Percentiles rank a stretch among this genome's conserved stretches.
Evolutionary conservation across 2,113 vertebrate genomes (phyloP).

Genomic region (Carassius auratus): DNA sequence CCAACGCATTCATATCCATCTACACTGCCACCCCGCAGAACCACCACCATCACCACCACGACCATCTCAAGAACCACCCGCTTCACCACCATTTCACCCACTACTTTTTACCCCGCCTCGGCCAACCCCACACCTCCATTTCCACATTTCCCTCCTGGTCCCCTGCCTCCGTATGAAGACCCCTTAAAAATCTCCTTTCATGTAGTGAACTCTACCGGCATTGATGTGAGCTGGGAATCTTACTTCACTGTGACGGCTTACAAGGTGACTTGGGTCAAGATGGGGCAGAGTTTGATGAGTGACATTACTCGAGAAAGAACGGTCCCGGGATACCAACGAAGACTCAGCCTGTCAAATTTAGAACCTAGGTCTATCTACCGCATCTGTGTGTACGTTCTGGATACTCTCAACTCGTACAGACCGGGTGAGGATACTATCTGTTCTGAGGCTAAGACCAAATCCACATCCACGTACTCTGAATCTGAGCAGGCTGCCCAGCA

Average conservation of each 20-base stretch:
- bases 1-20: constrained; percentile 69
- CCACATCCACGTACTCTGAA: constrained; percentile 78
- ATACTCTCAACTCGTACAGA: constrained; percentile 87
- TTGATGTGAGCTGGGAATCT: constrained; percentile 92
- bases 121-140: constrained; percentile 69
- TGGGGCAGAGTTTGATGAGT: constrained; percentile 89
- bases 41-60: constrained; percentile 48
- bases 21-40: constrained; percentile 64
- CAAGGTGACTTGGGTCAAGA: constrained; percentile 96
- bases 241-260: constrained; percentile 89
- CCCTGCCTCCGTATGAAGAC: constrained; percentile 81
- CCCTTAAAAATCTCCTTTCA: constrained; percentile 88
- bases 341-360: constrained; percentile 82
- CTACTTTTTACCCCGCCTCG: constrained; percentile 63
- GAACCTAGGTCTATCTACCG: constrained; percentile 91
- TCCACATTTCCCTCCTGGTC: constrained; percentile 76
- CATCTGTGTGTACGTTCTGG: constrained; percentile 92
- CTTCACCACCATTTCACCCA: constrained; percentile 64
- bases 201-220: constrained; percentile 89
- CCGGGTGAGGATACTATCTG: constrained; percentile 89
- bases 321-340: constrained; percentile 85
- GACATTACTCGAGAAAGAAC: constrained; percentile 90
- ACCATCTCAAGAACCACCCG: constrained; percentile 58
- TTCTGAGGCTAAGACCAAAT: constrained; percentile 82
- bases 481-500: constrained; percentile 87